Evolutionary conservation across 2,113 vertebrate genomes (phyloP), one percentile per base, ranked within the genome.

Genomic region (Nothocercus julius): DNA sequence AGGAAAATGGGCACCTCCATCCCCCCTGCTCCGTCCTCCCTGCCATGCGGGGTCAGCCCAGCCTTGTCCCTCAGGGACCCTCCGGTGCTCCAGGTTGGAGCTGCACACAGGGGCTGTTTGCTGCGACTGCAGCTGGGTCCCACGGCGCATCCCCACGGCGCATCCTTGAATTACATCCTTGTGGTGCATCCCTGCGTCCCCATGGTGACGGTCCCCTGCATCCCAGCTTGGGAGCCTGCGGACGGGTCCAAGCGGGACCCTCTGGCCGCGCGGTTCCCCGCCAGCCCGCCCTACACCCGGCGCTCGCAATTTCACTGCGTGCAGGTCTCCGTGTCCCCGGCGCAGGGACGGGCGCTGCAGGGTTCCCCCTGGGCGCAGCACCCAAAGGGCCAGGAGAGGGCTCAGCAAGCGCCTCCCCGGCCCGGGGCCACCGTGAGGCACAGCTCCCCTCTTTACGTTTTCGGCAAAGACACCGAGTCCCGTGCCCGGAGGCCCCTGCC

Each of bases 321-420:
- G 53, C 53, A 32, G 54, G 28, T 32, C 9, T 40, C 62, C 25
- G 3, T 38, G 22, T 34, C 16, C 38, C 30, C 7, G 11, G 13
- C 1, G 0, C 2, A 14, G 54, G 54, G 54, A 9, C 14, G 54
- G 32, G 54, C 28, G 54, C 7, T 56, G 54, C 54, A 30, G 54
- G 28, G 9, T 32, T 56, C 16, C 28, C 30, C 62, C 14, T 24
- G 30, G 24, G 5, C 3, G 38, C 3, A 0, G 25, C 0, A 5
- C 5, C 32, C 20, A 0, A 66, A 10, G 56, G 27, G 62, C 16
- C 27, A 38, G 64, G 49, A 1, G 4, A 42, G 56, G 49, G 67
- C 13, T 11, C 0, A 5, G 53, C 53, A 11, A n/a, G 7, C 64
- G 11, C 3, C 24, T 42, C 32, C 32, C 38, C 1, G 28, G 4